phyloP scores from a whole-genome alignment of 2,797 vertebrate genomes.

The Coendou prehensilis region DNA sequence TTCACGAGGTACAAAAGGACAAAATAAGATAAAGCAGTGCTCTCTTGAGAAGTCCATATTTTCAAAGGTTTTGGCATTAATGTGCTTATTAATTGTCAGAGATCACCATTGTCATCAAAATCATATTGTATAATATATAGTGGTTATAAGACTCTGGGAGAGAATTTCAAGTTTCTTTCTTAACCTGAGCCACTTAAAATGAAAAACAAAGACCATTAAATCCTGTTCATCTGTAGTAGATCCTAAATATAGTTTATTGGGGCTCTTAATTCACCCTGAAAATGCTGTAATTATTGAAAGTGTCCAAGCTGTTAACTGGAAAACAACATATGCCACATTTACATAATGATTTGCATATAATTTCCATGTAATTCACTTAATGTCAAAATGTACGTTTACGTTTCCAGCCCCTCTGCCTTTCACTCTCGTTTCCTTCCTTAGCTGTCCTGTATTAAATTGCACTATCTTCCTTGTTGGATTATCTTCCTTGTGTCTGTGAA shows the following conservation, averaged over 20 bases:
- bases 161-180: slow-evolving; percentile 77
- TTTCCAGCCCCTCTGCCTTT: slow-evolving; percentile 73
- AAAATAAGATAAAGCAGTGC: slow-evolving; percentile 75
- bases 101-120: slow-evolving; percentile 63
- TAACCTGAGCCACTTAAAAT: slow-evolving; percentile 72
- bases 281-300: slow-evolving; percentile 84
- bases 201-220: slow-evolving; percentile 80
- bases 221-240: slow-evolving; percentile 65
- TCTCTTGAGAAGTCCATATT: slow-evolving; percentile 79
- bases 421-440: slow-evolving; percentile 35
- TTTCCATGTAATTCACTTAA: slow-evolving; percentile 85
- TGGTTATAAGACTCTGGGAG: slow-evolving; percentile 15
- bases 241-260: slow-evolving; percentile 83
- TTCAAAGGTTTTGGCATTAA: slow-evolving; percentile 80
- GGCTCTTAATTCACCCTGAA: slow-evolving; percentile 84
- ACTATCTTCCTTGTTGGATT: background rate
- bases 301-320: slow-evolving; percentile 85
- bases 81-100: slow-evolving; percentile 80
- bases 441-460: background rate
- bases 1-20: slow-evolving; percentile 74
- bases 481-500: background rate
- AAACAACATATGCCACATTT: slow-evolving; percentile 87
- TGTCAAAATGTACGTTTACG: slow-evolving; percentile 83
- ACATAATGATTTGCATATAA: slow-evolving; percentile 87
- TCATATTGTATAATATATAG: slow-evolving; percentile 66